These are phyloP conservation scores for Chelon auratus DNA, from an alignment of 2,797 vertebrate genomes.

Conservation along the genomic window DNA sequence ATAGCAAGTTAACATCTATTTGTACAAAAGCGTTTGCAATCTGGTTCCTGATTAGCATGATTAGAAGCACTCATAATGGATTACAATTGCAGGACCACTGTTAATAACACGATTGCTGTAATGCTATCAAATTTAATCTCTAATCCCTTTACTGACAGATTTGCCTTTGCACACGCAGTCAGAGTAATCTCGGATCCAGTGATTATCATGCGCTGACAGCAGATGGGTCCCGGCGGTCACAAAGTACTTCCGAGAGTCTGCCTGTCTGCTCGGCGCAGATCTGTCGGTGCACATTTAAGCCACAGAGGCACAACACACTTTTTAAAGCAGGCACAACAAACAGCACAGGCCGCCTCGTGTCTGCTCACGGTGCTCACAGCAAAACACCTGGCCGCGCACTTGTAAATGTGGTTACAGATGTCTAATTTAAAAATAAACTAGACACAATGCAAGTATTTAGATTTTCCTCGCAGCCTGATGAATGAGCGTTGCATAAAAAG, in stretches of 20 bases:
- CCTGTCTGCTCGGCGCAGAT: constrained; percentile 11
- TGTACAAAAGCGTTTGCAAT: constrained; percentile 34
- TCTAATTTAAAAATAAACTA: constrained; percentile 21
- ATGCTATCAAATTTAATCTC: constrained; percentile 52
- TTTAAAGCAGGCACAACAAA: constrained; percentile 43
- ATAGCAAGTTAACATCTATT: constrained; percentile 18
- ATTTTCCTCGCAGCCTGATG: background rate
- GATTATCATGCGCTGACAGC: constrained; percentile 31
- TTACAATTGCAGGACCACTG: constrained; percentile 41
- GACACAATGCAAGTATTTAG: background rate
- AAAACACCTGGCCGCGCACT: constrained; percentile 36
- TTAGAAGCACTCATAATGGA: constrained; percentile 50
- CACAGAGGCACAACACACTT: constrained; percentile 30
- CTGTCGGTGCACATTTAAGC: constrained; percentile 16
- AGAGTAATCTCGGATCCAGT: constrained; percentile 31
- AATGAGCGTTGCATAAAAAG: constrained; percentile 36
- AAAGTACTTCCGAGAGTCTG: constrained; percentile 6
- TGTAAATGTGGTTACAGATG: background rate
- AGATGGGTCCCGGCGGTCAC: background rate
- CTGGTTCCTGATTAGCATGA: constrained; percentile 20
- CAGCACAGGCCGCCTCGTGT: constrained; percentile 31
- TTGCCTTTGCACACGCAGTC: constrained; percentile 35
- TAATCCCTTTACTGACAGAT: constrained; percentile 39
- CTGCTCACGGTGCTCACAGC: constrained; percentile 42
- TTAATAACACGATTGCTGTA: constrained; percentile 30